Base-by-base conservation (phyloP, 2,113 vertebrate genomes). In the Lethenteron reissneri region DNA sequence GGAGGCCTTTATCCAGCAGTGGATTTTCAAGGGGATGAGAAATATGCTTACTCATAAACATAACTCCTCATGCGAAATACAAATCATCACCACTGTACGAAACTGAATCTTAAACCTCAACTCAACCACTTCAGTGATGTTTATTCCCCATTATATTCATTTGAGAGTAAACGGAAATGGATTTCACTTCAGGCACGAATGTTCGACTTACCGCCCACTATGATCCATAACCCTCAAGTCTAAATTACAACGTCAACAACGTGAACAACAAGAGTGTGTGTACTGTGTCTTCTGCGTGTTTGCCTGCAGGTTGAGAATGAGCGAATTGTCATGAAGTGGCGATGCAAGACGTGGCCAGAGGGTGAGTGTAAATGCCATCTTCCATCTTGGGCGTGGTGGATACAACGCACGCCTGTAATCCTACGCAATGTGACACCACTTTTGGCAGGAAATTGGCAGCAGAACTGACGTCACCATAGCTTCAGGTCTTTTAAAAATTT, bases 281-380 rank as follows among this genome's bases (percentile, higher is more conserved):
- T 71, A 57, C 14, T 19, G 62, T 73, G 73, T 75, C 74, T 11
- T 70, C 56, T 17, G 11, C 72, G 14, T 73, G 56, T 56, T 64
- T 41, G 75, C 58, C 60, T n/a, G 15, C 74, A 92, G 90, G 84
- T 89, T 58, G 83, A 84, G 2, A 85, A 90, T 75, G 83, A 84
- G 75, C 84, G 85, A 64, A 88, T 95, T 57, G 77, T 81, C 19
- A 92, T 94, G 90, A 89, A 85, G 72, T 95, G 89, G 91, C 84
- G 88, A 79, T 94, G 87, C 81, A 91, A 87, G 76, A 84, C 87
- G 13, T 96, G 92, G 92, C 89, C 90, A 72, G 81, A 82, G 58
- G 86, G 90, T 92, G 84, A 73, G 86, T 79, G 74, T 58, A 41
- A 41, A 41, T 41, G 41, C 41, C 41, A 41, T 41, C 41, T 41